These are phyloP conservation scores for Bombus turneri DNA, from an alignment of 1,140 invertebrate species.

Conservation along the genomic window DNA sequence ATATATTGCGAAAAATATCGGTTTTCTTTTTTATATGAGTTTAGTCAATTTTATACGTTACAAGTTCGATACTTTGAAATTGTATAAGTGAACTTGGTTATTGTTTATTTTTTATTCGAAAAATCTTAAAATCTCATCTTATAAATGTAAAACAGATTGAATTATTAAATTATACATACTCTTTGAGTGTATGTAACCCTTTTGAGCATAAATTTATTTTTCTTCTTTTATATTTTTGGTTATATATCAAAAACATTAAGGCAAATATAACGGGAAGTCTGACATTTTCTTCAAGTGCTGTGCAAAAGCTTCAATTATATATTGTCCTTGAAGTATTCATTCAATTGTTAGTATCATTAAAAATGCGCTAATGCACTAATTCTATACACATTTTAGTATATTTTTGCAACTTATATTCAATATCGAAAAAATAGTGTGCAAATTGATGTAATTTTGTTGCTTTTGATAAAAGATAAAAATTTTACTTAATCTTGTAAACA, in stretches of 20 bases:
- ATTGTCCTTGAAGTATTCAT: conserved; percentile 30
- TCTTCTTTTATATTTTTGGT: not conserved
- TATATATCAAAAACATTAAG: not conserved
- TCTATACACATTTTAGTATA: not conserved
- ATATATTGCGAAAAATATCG: not conserved
- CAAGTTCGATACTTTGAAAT: not conserved
- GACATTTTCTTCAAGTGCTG: not conserved
- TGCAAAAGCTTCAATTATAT: not conserved
- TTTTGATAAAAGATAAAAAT: not conserved
- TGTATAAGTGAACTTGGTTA: not conserved
- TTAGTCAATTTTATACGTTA: not conserved
- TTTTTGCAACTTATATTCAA: not conserved
- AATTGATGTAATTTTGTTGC: not conserved
- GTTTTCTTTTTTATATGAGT: not conserved
- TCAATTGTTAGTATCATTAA: not conserved
- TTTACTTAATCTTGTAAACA: conserved; percentile 71
- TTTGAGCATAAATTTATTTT: not conserved
- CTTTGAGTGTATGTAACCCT: not conserved
- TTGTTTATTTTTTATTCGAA: not conserved
- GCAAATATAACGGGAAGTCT: not conserved
- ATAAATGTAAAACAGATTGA: not conserved
- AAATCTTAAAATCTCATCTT: not conserved
- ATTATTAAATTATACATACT: not conserved
- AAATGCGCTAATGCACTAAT: not conserved
- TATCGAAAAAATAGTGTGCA: not conserved